These are phyloP conservation scores for Chymomyza costata DNA, from an alignment of 1,140 invertebrate genomes.

Conservation along the genomic window DNA sequence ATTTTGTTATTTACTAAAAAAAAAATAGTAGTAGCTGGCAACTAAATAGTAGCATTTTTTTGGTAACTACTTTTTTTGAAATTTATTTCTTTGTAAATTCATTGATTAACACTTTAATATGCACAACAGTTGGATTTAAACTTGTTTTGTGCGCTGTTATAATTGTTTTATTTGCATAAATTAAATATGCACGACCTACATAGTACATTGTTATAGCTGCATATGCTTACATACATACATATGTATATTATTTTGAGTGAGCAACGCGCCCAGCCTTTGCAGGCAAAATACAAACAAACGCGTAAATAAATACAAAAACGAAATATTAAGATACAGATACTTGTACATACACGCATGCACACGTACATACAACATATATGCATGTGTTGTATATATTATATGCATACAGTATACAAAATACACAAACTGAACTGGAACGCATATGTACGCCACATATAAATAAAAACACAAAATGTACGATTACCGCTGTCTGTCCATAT, in stretches of 20 bases:
- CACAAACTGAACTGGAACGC: conserved; percentile 10
- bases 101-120: no score
- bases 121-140: no score
- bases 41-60: conserved; percentile 35
- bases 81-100: no score
- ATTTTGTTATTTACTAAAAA: conserved; percentile 38
- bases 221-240: conserved; percentile 14
- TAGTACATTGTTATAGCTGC: no score
- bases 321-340: conserved; percentile 43
- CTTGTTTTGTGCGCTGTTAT: background rate
- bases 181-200: conserved; percentile 66
- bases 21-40: conserved; percentile 32
- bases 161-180: conserved; percentile 58
- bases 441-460: conserved; percentile 28
- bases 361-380: no score
- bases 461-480: conserved; percentile 37
- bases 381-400: no score
- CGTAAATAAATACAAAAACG: conserved; percentile 31
- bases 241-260: conserved; percentile 25
- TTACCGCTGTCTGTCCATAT: conserved; percentile 12
- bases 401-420: conserved; percentile 14
- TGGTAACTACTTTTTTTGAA: conserved; percentile 38
- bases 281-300: conserved; percentile 48
- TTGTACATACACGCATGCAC: conserved; percentile 5
- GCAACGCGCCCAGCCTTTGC: conserved; percentile 24